These are phyloP conservation scores for Chrysodeixis includens DNA, from an alignment of 2,888 invertebrate genomes.

Conservation along the genomic window DNA sequence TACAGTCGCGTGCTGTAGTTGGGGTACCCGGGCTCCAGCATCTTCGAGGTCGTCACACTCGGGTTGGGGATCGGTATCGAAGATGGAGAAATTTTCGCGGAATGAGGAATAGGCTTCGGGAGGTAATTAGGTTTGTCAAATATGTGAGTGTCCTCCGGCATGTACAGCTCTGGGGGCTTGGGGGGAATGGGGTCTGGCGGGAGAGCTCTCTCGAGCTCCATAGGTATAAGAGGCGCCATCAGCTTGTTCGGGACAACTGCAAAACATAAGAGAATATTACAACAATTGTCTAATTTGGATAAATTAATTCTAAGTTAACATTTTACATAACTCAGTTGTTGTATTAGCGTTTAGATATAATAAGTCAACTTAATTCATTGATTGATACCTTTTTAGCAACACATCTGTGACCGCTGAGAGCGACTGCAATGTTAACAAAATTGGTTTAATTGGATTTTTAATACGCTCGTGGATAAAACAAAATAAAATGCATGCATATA, in stretches of 20 bases:
- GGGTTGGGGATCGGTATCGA: conserved; percentile 86
- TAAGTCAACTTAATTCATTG: conserved; percentile 31
- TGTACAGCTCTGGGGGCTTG: conserved; percentile 72
- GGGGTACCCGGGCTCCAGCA: conserved; percentile 75
- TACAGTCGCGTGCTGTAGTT: conserved; percentile 81
- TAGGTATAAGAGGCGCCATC: conserved; percentile 48
- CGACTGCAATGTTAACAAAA: background rate
- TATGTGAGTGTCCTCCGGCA: conserved; percentile 61
- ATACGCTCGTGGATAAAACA: background rate
- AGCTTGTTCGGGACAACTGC: conserved; percentile 51
- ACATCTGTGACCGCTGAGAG: background rate
- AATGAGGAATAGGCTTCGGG: conserved; percentile 77
- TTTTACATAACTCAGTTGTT: background rate
- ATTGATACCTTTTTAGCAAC: conserved; percentile 15
- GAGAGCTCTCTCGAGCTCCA: conserved; percentile 66
- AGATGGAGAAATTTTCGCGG: conserved; percentile 85
- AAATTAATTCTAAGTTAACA: background rate
- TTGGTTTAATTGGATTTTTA: background rate
- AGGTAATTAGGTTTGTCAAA: conserved; percentile 76
- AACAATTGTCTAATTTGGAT: background rate
- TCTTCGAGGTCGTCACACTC: conserved; percentile 78
- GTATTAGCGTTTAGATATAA: background rate
- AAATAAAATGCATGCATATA: conserved; percentile 21
- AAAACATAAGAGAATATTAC: conserved; percentile 21
- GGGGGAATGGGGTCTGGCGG: conserved; percentile 65